Evolutionary conservation across 2,888 invertebrate species (phyloP), one percentile per base, ranked within the genome.

Genomic region (Lampropteryx suffumata): DNA sequence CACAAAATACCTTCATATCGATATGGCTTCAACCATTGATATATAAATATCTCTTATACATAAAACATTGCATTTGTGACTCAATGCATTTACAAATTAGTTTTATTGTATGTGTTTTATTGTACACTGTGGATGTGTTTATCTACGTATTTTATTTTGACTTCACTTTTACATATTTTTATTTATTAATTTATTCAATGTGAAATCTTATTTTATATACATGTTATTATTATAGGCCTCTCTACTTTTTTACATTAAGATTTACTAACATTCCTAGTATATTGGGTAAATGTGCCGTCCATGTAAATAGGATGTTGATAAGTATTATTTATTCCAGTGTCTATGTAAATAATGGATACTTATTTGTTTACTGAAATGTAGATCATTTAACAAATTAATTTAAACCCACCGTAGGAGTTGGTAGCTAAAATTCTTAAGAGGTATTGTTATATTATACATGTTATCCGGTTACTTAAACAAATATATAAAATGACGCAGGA

Each of bases 321-420:
- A 32, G 26, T 28, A 44, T 40, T 21, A 49, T 49, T 41, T 46
- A 29, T 13, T 37, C 3, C 43, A 52, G 52, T 57, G 50, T 48
- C 45, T 59, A 52, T 57, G 50, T 59, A 55, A 46, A 59, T 50
- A 57, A 39, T 36, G 45, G 45, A 17, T 42, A 14, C 45, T 36
- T 42, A 14, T 48, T 36, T 45, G 37, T 26, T 41, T 24, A 32
- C 13, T 48, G 14, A 37, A 28, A 29, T 36, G 17, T 47, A 11
- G 30, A 35, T 40, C 9, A 39, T 39, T 24, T 32, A 30, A n/a
- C 10, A 32, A 52, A 53, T 26, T 26, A 21, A n/a, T n/a, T n/a
- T 21, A 42, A 52, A 53, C 57, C 59, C 57, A 60, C 55, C 52
- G 55, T 55, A 57, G 52, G n/a, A n/a, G n/a, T n/a, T n/a, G n/a